A percentile compares a stretch with the other conserved stretches of the same genome.
phyloP scores from a whole-genome alignment of 1,140 invertebrate species.

The Magallana angulata region DNA sequence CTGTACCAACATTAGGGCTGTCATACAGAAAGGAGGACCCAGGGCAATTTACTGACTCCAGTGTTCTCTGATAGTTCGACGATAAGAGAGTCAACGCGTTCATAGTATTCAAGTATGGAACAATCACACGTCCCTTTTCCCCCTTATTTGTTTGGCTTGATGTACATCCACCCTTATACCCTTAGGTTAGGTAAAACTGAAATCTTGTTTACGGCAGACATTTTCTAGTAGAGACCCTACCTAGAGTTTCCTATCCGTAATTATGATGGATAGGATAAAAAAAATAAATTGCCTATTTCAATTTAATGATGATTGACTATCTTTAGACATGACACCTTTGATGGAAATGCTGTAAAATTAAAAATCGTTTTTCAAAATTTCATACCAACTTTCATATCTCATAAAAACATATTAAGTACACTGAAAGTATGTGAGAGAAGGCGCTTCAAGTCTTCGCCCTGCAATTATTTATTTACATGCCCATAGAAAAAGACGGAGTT shows the following conservation, averaged over 20 bases:
- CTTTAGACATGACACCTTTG: slow-evolving; percentile 14
- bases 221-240: background rate
- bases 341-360: slow-evolving; percentile 14
- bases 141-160: background rate
- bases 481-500: slow-evolving; percentile 10
- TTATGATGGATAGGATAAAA: slow-evolving; percentile 13
- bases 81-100: slow-evolving; percentile 27
- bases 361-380: background rate
- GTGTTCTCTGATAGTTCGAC: slow-evolving; percentile 16
- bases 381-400: background rate
- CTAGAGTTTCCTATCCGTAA: background rate
- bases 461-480: slow-evolving; percentile 32
- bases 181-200: background rate
- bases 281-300: slow-evolving; percentile 30
- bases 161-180: background rate
- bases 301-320: slow-evolving; percentile 25
- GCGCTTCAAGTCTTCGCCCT: background rate
- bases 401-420: slow-evolving; percentile 14
- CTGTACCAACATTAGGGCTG: background rate
- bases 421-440: background rate
- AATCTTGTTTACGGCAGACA: background rate
- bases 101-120: background rate
- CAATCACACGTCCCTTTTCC: slow-evolving; percentile 23
- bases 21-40: background rate
- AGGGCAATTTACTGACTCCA: slow-evolving; percentile 19